Conservation (phyloP, 2,797 vertebrate species). For the Coranthus polyacanthus region DNA sequence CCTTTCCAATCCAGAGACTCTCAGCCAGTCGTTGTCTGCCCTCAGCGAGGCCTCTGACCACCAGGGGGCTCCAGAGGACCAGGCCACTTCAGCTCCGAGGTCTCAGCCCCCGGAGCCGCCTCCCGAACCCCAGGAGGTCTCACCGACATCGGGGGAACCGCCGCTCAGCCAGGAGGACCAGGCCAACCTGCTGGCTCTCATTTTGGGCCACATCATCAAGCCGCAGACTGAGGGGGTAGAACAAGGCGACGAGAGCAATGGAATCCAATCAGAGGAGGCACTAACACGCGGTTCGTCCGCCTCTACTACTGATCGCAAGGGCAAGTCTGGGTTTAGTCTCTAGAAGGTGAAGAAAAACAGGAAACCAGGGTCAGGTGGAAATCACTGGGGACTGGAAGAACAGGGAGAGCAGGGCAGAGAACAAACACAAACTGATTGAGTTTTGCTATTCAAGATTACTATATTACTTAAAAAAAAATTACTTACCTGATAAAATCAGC, state of each 20-base stretch:
- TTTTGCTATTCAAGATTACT: constrained; percentile 36
- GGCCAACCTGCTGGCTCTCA: constrained; percentile 93
- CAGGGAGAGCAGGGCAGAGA: constrained; percentile 49
- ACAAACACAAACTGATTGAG: constrained; percentile 38
- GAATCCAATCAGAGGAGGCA: constrained; percentile 90
- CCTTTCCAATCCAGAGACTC: constrained; percentile 91
- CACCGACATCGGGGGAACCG: constrained; percentile 78
- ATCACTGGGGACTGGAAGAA: constrained; percentile 36
- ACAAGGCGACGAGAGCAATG: constrained; percentile 92
- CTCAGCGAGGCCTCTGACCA: constrained; percentile 89
- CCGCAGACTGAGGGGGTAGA: constrained; percentile 86
- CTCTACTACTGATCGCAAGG: constrained; percentile 86
- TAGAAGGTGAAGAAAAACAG: constrained; percentile 63
- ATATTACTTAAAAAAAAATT: constrained; percentile 46
- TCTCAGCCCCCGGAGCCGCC: constrained; percentile 76
- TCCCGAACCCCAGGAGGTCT: constrained; percentile 72
- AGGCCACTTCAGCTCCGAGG: constrained; percentile 59
- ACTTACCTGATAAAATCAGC: constrained; percentile 42
- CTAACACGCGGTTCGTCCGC: constrained; percentile 82
- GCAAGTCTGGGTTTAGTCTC: constrained; percentile 89
- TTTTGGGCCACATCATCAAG: constrained; percentile 96
- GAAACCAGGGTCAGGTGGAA: constrained; percentile 36
- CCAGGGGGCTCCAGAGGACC: constrained; percentile 85
- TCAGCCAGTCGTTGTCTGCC: constrained; percentile 93
- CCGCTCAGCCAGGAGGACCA: constrained; percentile 91